phyloP scores from a whole-genome alignment of 1,140 invertebrate genomes.

The Drosophila quadrilineata region DNA sequence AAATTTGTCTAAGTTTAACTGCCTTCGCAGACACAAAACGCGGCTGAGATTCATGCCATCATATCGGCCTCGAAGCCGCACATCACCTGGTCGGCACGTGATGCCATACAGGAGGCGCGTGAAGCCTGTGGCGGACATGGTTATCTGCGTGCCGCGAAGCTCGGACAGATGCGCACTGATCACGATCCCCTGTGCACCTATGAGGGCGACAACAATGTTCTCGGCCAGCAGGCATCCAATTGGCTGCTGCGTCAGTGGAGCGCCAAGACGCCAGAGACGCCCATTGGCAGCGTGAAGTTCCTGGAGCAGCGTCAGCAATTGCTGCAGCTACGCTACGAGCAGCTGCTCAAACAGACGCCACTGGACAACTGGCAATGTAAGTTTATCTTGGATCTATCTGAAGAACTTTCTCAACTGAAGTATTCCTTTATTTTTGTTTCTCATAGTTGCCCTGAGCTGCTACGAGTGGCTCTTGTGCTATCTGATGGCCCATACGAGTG shows the following conservation, averaged over 20 bases:
- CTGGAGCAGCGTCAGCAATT: slow-evolving; percentile 83
- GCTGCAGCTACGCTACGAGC: slow-evolving; percentile 82
- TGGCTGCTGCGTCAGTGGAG: slow-evolving; percentile 89
- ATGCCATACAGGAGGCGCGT: slow-evolving; percentile 94
- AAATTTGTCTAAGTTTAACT: background rate
- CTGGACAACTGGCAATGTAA: slow-evolving; percentile 83
- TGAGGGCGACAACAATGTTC: slow-evolving; percentile 97
- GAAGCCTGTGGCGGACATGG: slow-evolving; percentile 92
- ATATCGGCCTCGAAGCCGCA: slow-evolving; percentile 94
- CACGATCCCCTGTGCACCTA: slow-evolving; percentile 97
- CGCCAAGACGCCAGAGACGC: slow-evolving; percentile 83
- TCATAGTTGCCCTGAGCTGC: slow-evolving; percentile 86
- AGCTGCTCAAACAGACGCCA: slow-evolving; percentile 35
- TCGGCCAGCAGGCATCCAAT: slow-evolving; percentile 96
- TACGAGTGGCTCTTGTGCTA: slow-evolving; percentile 94
- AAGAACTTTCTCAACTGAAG: background rate
- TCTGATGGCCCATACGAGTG: slow-evolving; percentile 87
- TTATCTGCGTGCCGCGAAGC: slow-evolving; percentile 85
- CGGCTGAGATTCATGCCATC: slow-evolving; percentile 94
- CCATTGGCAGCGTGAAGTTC: slow-evolving; percentile 86
- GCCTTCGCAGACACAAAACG: slow-evolving; percentile 84
- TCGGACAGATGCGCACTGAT: slow-evolving; percentile 92
- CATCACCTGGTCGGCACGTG: slow-evolving; percentile 90
- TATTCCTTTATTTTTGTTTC: background rate
- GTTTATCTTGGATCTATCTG: slow-evolving; percentile 44